Base-by-base conservation (phyloP, 2,888 invertebrate species). In the Cacoxenus indagator region DNA sequence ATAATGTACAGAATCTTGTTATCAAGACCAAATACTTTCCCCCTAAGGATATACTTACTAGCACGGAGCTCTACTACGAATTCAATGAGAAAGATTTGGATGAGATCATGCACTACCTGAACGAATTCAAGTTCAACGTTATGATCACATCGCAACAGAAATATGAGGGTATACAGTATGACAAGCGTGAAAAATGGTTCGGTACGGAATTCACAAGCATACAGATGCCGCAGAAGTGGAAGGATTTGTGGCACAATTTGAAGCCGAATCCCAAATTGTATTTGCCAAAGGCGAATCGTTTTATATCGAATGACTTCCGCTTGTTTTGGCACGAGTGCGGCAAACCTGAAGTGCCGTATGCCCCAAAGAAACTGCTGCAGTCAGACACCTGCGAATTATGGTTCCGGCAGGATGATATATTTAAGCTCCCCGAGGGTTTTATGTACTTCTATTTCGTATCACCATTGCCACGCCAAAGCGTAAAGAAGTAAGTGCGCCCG, bases 391-490 rank as follows among this genome's bases (percentile, higher is more conserved):
- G 90, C 57, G 95, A 95, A 86, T 85, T 96, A 62, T 97, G 95
- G 95, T 95, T 94, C 87, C 93, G 93, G 76, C 92, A 93, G 26
- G 97, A 97, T 86, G 91, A 92, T 75, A 95, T 93, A 85, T 97
- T 96, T 86, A 90, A 92, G 46, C 90, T 95, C 62, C 97, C 97
- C 0, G 92, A 93, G 54, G 94, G 94, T 0, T 90, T 91, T 74
- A 91, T 95, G 77, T 90, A 92, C 78, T 92, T 94, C 83, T 92
- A 93, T 86, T 91, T 96, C 73, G 90, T 93, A 67, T 93, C 93
- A 17, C 93, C 95, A 2, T 85, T 92, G 24, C 90, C 91, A 11
- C 85, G 91, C 57, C 90, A 91, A 71, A 91, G 91, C 59, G 90
- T 92, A 0, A 90, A 91, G 82, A 92, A 92, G 93, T 94, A 84